A percentile compares a stretch with the other conserved stretches of the same genome.
phyloP scores from a whole-genome alignment of 2,113 vertebrate genomes.

The Rhabdornis inornatus region DNA sequence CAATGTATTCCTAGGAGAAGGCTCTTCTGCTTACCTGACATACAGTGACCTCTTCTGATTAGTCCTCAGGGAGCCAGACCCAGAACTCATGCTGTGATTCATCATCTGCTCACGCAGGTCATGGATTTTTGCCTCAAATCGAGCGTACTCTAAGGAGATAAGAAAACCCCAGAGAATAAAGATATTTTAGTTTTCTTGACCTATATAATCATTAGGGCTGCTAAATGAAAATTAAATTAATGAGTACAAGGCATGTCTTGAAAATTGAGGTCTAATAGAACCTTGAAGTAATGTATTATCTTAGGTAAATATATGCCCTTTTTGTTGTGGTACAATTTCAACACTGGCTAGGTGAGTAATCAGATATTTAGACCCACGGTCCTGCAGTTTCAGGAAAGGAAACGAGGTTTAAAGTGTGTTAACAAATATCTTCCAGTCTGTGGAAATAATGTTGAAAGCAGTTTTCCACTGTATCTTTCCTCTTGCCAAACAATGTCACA shows the following conservation, averaged over 20 bases:
- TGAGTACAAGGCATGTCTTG: background rate
- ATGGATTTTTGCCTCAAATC: slow-evolving; percentile 98
- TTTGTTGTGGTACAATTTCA: background rate
- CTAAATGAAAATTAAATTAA: slow-evolving; percentile 38
- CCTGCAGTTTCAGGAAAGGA: background rate
- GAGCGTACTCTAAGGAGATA: slow-evolving; percentile 85
- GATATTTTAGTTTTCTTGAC: slow-evolving; percentile 43
- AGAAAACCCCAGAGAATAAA: slow-evolving; percentile 45
- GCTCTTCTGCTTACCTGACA: slow-evolving; percentile 81
- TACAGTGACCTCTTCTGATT: slow-evolving; percentile 97
- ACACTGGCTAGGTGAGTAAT: background rate
- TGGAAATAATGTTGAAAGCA: background rate
- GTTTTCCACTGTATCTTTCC: background rate
- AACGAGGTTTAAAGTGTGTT: background rate
- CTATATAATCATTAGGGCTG: slow-evolving; percentile 1
- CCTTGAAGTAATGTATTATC: background rate
- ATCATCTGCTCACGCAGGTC: slow-evolving; percentile 99
- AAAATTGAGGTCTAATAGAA: background rate
- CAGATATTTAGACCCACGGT: background rate
- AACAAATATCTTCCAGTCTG: background rate
- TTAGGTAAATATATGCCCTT: background rate
- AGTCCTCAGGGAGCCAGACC: slow-evolving; percentile 93
- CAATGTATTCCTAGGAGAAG: background rate
- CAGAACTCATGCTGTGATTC: slow-evolving; percentile 99
- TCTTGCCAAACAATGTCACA: background rate